A percentile compares a stretch with the other conserved stretches of the same genome.
These are phyloP conservation scores for Diachasmimorpha longicaudata DNA, from an alignment of 1,140 invertebrate genomes.

Conservation along the genomic window DNA sequence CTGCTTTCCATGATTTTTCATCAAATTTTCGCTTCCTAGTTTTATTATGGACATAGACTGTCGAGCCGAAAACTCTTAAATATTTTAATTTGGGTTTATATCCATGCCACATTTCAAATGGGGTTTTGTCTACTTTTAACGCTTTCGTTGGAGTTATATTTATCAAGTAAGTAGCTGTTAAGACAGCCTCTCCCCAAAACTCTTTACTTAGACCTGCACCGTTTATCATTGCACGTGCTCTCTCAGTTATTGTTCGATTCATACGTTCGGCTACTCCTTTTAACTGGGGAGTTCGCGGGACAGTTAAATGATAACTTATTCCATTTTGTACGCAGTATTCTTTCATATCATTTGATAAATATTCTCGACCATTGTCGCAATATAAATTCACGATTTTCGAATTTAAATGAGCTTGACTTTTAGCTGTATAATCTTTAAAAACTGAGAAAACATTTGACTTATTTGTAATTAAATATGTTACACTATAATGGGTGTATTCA, in stretches of 20 bases:
- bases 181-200: too few relatives aligned
- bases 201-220: too few relatives aligned
- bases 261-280: constrained; percentile 47
- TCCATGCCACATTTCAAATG: constrained; percentile 60
- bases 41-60: constrained; percentile 52
- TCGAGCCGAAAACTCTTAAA: constrained; percentile 61
- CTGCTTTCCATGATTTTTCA: too few relatives aligned
- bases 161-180: constrained; percentile 33
- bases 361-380: constrained; percentile 14
- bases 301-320: constrained; percentile 16
- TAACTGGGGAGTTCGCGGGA: background rate
- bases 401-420: constrained; percentile 14
- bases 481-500: constrained; percentile 28
- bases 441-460: constrained; percentile 26
- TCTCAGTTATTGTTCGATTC: too few relatives aligned
- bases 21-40: too few relatives aligned
- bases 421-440: constrained; percentile 17
- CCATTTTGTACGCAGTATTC: too few relatives aligned
- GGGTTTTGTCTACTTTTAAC: constrained; percentile 48
- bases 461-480: constrained; percentile 24
- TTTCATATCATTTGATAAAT: constrained; percentile 20
- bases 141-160: constrained; percentile 47
- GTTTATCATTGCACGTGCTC: too few relatives aligned
- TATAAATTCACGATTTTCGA: constrained; percentile 17
- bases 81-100: constrained; percentile 57